Conservation (phyloP, 2,888 invertebrate species). For the Caenorhabditis becei region DNA sequence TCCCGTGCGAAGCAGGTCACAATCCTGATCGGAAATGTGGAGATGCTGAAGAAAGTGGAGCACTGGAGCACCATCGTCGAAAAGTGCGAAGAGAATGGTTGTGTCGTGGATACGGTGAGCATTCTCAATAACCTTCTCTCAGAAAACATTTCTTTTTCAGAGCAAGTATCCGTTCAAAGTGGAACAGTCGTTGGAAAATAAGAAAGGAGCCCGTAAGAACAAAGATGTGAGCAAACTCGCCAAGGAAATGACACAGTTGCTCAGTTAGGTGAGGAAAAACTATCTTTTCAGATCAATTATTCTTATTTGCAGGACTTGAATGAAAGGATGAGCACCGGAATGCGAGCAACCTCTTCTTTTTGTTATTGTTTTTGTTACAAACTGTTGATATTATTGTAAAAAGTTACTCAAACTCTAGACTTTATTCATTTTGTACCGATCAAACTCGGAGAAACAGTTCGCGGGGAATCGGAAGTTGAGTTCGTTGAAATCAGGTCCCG, state of each 20-base stretch:
- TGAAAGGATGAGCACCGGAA: no score
- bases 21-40: conserved; percentile 28
- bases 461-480: not conserved
- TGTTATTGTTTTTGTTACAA: not conserved
- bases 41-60: conserved; percentile 17
- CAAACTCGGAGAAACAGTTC: not conserved
- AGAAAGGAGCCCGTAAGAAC: not conserved
- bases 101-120: conserved; percentile 24
- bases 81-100: conserved; percentile 5
- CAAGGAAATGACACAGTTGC: not conserved
- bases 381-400: not conserved
- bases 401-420: not conserved
- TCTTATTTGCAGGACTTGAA: no score
- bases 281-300: no score
- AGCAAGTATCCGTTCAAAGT: conserved; percentile 12
- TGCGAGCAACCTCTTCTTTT: no score
- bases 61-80: conserved; percentile 20
- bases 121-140: not conserved
- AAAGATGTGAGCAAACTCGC: not conserved
- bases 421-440: not conserved
- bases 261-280: not conserved
- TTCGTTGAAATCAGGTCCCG: conserved; percentile 24
- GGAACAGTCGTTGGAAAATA: not conserved
- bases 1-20: conserved; percentile 26
- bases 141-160: not conserved